Base-by-base conservation (phyloP, 1,140 invertebrate species). In the Spodoptera litura region DNA sequence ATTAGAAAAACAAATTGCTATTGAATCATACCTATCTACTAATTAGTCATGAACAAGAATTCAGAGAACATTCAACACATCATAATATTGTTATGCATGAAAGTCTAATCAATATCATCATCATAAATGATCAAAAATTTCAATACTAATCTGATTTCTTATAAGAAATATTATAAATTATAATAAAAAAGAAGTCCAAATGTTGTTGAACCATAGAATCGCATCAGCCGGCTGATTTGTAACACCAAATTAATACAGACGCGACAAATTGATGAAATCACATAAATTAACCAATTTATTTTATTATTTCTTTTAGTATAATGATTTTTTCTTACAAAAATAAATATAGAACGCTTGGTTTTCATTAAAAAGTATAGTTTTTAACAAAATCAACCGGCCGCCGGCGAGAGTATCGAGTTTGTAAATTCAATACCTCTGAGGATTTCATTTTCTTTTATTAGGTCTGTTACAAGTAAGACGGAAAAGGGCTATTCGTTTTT, bases 201-300 rank as follows among this genome's bases (percentile, higher is more conserved):
- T 35, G 9, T 62, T 73, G 35, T 59, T 44, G 27, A 52, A 13
- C 25, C 51, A 73, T 55, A 25, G 27, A 73, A 38, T 44, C 35
- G 35, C 38, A 44, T 44, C 71, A n/a, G 58, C 58, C 10, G 52
- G 49, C 55, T 71, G 68, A 71, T 71, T 71, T 35, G 68, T 55
- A 12, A 55, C 68, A 55, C 49, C 25, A 13, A 55, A 71, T 35
- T 55, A 52, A 71, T 52, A 70, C 52, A 10, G 51, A 35, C 51
- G 68, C 12, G 52, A 53, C 68, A 31, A 71, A 71, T 71, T 35
- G 68, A 10, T 27, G 52, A 71, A 71, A 71, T 27, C 27, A 35
- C 10, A 10, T 52, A 55, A 71, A 71, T 71, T 9, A 35, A 55
- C 25, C 10, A 20, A 55, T 55, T 71, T 52, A 13, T 53, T 71